Base-by-base conservation (phyloP, 2,888 invertebrate genomes). In the Tanytarsus gracilentus region DNA sequence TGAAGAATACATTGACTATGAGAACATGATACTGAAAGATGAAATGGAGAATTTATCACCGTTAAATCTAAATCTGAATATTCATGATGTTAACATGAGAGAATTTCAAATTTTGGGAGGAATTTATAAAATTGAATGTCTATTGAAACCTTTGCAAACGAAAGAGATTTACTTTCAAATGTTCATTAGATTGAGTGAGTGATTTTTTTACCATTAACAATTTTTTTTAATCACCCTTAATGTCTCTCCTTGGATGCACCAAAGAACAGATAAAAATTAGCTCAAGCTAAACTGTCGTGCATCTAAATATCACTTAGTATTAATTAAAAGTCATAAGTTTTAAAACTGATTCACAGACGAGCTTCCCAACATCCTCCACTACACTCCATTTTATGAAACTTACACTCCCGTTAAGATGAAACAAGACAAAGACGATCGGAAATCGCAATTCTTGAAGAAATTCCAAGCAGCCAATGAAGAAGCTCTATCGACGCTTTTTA, bases 1-100 rank as follows among this genome's bases (percentile, higher is more conserved):
- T n/a, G 61, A 53, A 11, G 61, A 61, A n/a, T 61, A 61, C 39
- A 16, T 29, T 8, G 16, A 9, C 2, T 53, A 33, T 21, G 61
- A 61, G 27, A n/a, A 48, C 25, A 2, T 23, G 49, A n/a, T 11
- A 8, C n/a, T 33, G 14, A n/a, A 49, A 11, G 11, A 48, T 14
- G 33, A 49, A 16, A 33, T 8, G 11, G 18, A 60, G 14, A 3
- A 2, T 1, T 60, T 33, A 25, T 23, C 30, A 4, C 60, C 60
- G 18, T 16, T 25, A 8, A 60, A 26, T 9, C 27, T 60, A 2
- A 33, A 33, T 21, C 26, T 50, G 16, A 6, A 29, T 1, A 21
- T n/a, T 1, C 4, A 44, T 27, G 58, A 56, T 25, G 49, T 59
- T 2, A 61, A 61, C 25, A 25, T 61, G 26, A 55, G 61, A 39